phyloP scores from a whole-genome alignment of 2,113 vertebrate genomes.

The Greenwoodochromis staneri region DNA sequence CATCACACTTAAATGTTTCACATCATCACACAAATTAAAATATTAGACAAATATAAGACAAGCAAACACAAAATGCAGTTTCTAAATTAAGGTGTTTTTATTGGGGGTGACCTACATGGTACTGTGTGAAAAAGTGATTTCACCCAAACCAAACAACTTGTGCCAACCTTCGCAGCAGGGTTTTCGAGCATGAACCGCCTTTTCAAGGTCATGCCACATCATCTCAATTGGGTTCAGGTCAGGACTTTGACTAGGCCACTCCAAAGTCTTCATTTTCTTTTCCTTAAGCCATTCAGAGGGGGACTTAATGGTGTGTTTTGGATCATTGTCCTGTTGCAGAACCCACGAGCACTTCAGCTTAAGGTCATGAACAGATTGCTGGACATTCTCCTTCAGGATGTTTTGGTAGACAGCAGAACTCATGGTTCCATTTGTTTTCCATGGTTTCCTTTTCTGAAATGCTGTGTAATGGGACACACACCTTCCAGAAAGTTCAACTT shows the following conservation, averaged over 20 bases:
- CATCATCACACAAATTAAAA: background rate
- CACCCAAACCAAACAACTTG: background rate
- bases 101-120: background rate
- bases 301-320: background rate
- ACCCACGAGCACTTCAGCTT: background rate
- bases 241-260: background rate
- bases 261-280: background rate
- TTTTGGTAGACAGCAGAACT: rapidly evolving
- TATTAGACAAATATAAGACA: background rate
- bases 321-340: background rate
- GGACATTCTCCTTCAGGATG: background rate
- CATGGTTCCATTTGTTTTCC: background rate
- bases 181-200: background rate
- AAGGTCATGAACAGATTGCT: background rate
- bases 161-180: rapidly evolving
- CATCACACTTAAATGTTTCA: background rate
- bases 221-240: background rate
- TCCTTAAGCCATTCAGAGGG: background rate
- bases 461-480: background rate
- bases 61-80: background rate
- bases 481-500: background rate
- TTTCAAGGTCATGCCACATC: background rate
- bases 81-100: background rate
- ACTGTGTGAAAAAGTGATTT: background rate
- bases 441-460: background rate